These are phyloP conservation scores for Triplophysa siluroides DNA, from an alignment of 2,113 vertebrate genomes.

Conservation along the genomic window DNA sequence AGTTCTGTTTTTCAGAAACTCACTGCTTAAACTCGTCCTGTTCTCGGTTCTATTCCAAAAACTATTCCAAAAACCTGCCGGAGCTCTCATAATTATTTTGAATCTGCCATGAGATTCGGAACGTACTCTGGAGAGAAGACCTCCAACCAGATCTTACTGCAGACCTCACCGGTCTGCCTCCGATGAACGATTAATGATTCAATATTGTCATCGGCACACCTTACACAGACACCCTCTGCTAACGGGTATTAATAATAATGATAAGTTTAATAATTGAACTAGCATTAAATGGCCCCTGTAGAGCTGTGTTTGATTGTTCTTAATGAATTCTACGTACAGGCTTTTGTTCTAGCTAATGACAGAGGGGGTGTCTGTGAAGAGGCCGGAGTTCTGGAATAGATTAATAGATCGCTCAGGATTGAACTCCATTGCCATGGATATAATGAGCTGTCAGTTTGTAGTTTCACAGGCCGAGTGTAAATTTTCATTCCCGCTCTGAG, in stretches of 20 bases:
- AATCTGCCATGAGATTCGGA: not conserved
- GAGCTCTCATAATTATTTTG: slow-evolving; percentile 17
- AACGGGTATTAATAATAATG: slow-evolving; percentile 68
- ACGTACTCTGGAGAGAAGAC: not conserved
- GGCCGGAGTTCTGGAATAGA: slow-evolving; percentile 60
- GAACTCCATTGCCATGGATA: slow-evolving; percentile 66
- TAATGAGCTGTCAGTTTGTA: slow-evolving; percentile 72
- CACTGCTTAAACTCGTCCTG: not conserved
- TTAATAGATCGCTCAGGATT: slow-evolving; percentile 69
- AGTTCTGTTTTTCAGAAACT: not conserved
- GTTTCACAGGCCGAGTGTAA: slow-evolving; percentile 44
- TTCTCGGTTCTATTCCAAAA: not conserved
- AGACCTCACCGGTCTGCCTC: slow-evolving; percentile 23
- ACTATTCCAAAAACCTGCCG: slow-evolving; percentile 14
- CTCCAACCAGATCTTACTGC: not conserved
- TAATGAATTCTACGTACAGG: slow-evolving; percentile 66
- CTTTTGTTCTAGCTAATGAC: slow-evolving; percentile 72
- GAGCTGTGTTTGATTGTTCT: slow-evolving; percentile 67
- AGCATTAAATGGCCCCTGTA: slow-evolving; percentile 65
- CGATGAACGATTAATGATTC: slow-evolving; percentile 54
- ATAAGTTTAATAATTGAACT: slow-evolving; percentile 70
- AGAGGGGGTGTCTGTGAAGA: slow-evolving; percentile 55
- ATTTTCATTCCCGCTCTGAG: slow-evolving; percentile 47
- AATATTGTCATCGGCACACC: slow-evolving; percentile 40
- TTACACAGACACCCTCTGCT: slow-evolving; percentile 47